phyloP scores from a whole-genome alignment of 2,797 vertebrate genomes.

The Anguilla anguilla region DNA sequence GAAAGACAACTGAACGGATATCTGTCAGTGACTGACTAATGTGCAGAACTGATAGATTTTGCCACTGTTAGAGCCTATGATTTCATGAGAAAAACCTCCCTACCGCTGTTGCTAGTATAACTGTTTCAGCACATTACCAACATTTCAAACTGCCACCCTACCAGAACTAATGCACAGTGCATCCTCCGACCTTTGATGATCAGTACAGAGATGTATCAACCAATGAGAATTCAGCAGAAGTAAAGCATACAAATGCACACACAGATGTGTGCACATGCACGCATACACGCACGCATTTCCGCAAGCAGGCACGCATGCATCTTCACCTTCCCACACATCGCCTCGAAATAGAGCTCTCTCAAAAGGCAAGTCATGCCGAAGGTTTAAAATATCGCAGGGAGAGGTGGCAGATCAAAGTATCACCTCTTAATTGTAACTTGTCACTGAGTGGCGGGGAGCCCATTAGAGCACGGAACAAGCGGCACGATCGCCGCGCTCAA shows the following conservation, averaged over 20 bases:
- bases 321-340: conserved; percentile 61
- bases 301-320: conserved; percentile 28
- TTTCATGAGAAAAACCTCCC: neutral
- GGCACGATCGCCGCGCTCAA: conserved; percentile 52
- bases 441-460: conserved; percentile 73
- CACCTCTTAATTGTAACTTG: conserved; percentile 75
- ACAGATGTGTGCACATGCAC: neutral
- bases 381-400: conserved; percentile 68
- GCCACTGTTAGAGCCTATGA: neutral
- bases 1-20: neutral
- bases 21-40: neutral
- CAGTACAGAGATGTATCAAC: neutral
- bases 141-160: neutral
- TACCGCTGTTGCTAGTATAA: neutral
- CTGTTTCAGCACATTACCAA: neutral
- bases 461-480: conserved; percentile 62
- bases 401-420: conserved; percentile 76
- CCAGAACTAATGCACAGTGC: neutral
- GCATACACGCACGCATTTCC: neutral
- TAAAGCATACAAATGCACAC: conserved; percentile 35
- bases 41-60: neutral
- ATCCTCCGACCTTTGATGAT: neutral
- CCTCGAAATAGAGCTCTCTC: conserved; percentile 37
- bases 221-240: conserved; percentile 34
- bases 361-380: conserved; percentile 62